Evolutionary conservation across 2,113 vertebrate genomes (phyloP).

Genomic region (Chloebia gouldiae): DNA sequence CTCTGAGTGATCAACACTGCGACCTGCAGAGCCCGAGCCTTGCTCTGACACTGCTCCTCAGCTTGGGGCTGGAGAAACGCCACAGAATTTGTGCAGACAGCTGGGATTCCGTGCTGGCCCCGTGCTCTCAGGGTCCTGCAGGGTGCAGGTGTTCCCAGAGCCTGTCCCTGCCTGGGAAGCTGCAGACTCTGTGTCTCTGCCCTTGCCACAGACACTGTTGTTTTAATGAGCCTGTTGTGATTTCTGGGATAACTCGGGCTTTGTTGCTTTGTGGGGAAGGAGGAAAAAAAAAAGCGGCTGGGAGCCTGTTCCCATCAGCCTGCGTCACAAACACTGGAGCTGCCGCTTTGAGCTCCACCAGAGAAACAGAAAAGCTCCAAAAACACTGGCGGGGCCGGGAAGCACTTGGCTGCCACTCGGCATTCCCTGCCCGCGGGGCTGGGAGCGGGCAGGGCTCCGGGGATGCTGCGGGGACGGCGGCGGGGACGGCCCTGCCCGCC

Average conservation of each 20-base stretch:
- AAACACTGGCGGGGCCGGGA: constrained; percentile 43
- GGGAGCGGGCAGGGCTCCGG: neutral
- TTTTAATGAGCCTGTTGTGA: constrained; percentile 37
- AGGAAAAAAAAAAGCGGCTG: neutral
- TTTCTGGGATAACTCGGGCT: constrained; percentile 23
- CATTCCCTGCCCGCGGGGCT: constrained; percentile 49
- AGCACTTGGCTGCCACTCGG: constrained; percentile 58
- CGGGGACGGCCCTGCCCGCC: neutral
- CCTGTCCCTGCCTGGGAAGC: neutral
- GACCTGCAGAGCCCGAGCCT: neutral
- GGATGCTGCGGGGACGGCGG: fast-evolving
- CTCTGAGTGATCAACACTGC: neutral
- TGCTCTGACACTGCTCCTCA: neutral
- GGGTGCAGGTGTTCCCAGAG: neutral
- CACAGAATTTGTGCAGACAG: neutral
- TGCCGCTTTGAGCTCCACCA: constrained; percentile 45
- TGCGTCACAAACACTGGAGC: neutral
- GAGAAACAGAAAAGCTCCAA: constrained; percentile 60
- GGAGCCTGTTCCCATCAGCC: neutral
- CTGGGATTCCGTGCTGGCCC: neutral
- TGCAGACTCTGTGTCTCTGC: neutral
- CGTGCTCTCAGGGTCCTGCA: neutral
- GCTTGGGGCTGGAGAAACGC: neutral
- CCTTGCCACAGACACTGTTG: constrained; percentile 18
- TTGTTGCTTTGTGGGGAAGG: constrained; percentile 13